These are phyloP conservation scores for Hipparchia semele DNA, from an alignment of 2,888 invertebrate species.

Conservation along the genomic window DNA sequence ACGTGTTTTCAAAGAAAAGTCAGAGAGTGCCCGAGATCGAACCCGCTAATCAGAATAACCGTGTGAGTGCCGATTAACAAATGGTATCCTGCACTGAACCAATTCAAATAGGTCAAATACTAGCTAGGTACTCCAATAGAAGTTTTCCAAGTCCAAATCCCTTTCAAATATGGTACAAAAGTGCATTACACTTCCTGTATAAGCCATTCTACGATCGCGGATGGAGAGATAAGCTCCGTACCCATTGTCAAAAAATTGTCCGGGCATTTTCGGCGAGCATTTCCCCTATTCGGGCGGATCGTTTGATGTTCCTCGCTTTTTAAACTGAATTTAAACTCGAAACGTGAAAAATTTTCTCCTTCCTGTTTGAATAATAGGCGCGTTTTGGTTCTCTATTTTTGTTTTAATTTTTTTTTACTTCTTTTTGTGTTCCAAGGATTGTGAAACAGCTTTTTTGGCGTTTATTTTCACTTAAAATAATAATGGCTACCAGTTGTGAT, in stretches of 20 bases:
- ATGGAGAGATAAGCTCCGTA: constrained; percentile 29
- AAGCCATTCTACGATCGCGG: constrained; percentile 12
- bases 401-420: constrained; percentile 7
- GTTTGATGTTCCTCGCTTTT: constrained; percentile 37
- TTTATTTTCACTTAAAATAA: no score
- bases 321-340: constrained; percentile 17
- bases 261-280: constrained; percentile 30
- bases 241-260: constrained; percentile 35
- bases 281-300: constrained; percentile 23
- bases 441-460: background rate
- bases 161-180: constrained; percentile 10
- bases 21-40: no score
- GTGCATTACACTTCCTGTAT: constrained; percentile 14
- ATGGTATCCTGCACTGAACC: background rate
- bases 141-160: background rate
- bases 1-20: no score
- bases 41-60: no score
- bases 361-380: constrained; percentile 26
- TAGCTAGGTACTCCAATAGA: background rate
- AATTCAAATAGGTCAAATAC: background rate
- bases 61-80: background rate
- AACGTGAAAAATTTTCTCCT: constrained; percentile 15
- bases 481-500: no score
- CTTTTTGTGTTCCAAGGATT: no score
- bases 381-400: constrained; percentile 27